Conservation (phyloP, 2,797 vertebrate species). For the Argentina silus region DNA sequence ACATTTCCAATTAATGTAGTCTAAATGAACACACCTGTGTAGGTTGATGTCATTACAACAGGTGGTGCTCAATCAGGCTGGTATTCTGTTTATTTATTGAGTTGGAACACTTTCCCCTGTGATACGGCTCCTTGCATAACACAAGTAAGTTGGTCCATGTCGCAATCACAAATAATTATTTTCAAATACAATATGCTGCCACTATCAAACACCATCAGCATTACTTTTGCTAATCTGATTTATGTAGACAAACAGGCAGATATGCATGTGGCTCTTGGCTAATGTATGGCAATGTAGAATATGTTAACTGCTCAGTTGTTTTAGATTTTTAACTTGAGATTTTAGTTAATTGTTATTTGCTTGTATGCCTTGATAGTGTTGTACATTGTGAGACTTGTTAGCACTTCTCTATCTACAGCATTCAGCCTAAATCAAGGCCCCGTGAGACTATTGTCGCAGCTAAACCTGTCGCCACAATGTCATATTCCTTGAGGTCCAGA, state of each 20-base stretch:
- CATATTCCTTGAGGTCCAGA: neutral
- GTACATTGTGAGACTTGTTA: no score
- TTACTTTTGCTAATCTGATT: no score
- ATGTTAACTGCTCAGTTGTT: no score
- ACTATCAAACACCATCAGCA: no score
- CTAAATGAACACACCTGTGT: neutral
- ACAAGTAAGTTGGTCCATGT: neutral
- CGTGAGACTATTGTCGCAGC: neutral
- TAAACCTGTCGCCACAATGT: neutral
- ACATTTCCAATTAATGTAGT: neutral
- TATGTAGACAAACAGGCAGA: no score
- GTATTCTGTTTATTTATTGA: neutral
- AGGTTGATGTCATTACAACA: neutral
- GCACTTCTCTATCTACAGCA: no score
- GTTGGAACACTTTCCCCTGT: neutral
- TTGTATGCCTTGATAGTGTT: no score
- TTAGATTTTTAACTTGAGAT: no score
- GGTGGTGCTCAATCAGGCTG: neutral
- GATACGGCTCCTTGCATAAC: neutral
- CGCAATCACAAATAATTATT: neutral
- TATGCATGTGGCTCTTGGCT: no score
- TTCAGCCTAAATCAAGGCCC: neutral
- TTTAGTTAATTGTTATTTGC: no score
- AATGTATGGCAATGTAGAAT: no score
- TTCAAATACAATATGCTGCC: neutral